These are phyloP conservation scores for Lates japonicus DNA, from an alignment of 2,797 vertebrate species.

Conservation along the genomic window DNA sequence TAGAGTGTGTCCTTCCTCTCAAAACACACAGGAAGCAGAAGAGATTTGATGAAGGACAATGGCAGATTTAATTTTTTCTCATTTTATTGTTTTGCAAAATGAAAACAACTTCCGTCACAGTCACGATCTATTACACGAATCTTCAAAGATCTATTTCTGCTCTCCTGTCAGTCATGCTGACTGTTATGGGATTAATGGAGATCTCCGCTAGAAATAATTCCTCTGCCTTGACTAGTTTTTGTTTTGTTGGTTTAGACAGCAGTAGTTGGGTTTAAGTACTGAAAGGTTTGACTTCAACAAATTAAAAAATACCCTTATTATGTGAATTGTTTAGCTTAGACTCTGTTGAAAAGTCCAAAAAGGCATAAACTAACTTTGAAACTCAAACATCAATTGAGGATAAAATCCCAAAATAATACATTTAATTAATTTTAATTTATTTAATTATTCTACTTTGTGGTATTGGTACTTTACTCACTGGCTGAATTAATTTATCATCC, in stretches of 20 bases:
- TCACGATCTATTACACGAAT: neutral
- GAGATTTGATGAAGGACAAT: neutral
- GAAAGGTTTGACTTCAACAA: neutral
- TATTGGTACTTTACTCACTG: no score
- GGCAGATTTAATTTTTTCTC: neutral
- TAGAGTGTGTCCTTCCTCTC: neutral
- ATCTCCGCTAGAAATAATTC: neutral
- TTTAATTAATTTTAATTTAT: no score
- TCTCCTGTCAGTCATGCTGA: conserved; percentile 17
- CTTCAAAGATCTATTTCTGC: neutral
- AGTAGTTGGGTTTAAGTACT: neutral
- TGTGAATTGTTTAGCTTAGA: no score
- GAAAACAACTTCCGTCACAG: conserved; percentile 6
- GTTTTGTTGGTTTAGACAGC: neutral
- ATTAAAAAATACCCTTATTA: neutral
- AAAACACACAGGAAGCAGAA: conserved; percentile 57
- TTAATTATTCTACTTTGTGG: no score
- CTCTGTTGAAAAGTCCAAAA: no score
- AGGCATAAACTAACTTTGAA: no score
- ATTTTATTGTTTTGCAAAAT: neutral
- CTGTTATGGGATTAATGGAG: neutral
- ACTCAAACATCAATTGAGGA: no score
- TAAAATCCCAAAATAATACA: no score
- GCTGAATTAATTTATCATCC: no score
- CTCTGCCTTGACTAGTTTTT: neutral